These are phyloP conservation scores for Chelidonichthys spinosus DNA, from an alignment of 2,797 vertebrate species.

Conservation along the genomic window DNA sequence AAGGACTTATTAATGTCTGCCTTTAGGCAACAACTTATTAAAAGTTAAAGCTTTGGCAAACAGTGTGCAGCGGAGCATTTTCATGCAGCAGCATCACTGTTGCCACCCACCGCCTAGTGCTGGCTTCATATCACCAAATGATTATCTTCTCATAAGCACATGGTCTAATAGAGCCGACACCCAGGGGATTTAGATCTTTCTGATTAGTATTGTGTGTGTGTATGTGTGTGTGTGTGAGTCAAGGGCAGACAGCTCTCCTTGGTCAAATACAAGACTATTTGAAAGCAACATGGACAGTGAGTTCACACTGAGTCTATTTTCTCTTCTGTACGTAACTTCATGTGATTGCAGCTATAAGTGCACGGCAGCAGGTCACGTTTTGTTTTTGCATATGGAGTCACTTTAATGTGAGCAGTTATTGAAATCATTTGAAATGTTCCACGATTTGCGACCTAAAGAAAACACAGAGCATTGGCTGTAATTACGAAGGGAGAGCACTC, in stretches of 20 bases:
- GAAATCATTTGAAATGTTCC: conserved; percentile 29
- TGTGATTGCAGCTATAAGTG: conserved; percentile 11
- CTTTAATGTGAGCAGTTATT: conserved; percentile 3
- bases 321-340: conserved; percentile 23
- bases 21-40: conserved; percentile 62
- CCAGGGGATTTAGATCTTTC: conserved; percentile 61
- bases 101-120: conserved; percentile 46
- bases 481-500: conserved; percentile 5
- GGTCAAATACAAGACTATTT: conserved; percentile 47
- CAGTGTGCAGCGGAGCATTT: conserved; percentile 48
- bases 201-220: conserved; percentile 54
- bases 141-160: conserved; percentile 71
- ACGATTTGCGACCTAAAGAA: conserved; percentile 6
- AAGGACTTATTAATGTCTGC: conserved; percentile 69
- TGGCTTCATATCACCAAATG: conserved; percentile 68
- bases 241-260: conserved; percentile 54
- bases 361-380: background rate
- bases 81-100: conserved; percentile 54
- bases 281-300: conserved; percentile 27
- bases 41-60: conserved; percentile 52
- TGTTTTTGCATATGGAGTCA: conserved; percentile 6
- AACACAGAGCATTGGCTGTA: conserved; percentile 16
- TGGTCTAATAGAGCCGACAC: conserved; percentile 63
- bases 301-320: conserved; percentile 19
- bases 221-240: conserved; percentile 39